Conservation (phyloP, 1,140 invertebrate genomes). For the Penaeus indicus region DNA sequence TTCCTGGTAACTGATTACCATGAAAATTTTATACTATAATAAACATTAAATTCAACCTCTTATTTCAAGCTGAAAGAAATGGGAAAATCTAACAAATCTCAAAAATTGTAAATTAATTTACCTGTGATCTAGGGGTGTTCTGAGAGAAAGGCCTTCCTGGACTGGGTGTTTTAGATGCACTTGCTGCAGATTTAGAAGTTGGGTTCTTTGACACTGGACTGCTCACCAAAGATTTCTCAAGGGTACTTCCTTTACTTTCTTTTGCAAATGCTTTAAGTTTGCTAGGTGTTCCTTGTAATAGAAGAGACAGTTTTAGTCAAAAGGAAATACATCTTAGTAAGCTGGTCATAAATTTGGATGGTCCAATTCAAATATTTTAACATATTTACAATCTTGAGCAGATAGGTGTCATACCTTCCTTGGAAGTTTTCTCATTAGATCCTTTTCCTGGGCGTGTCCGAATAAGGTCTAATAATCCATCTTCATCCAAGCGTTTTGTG, state of each 20-base stretch:
- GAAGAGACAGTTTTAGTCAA: background rate
- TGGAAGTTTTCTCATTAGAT: conserved; percentile 1
- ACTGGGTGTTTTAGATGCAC: conserved; percentile 25
- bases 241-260: background rate
- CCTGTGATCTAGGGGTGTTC: background rate
- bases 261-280: conserved; percentile 32
- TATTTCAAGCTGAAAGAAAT: background rate
- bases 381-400: too few relatives aligned
- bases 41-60: too few relatives aligned
- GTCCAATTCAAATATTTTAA: background rate
- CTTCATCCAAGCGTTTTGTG: conserved; percentile 83
- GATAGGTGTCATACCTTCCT: background rate
- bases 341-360: conserved; percentile 6
- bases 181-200: background rate
- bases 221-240: background rate
- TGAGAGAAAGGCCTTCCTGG: background rate
- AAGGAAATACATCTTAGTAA: background rate
- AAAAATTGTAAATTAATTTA: background rate
- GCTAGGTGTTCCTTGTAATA: background rate
- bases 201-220: background rate
- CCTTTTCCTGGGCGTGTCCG: conserved; percentile 71
- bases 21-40: too few relatives aligned
- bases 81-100: background rate
- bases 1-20: too few relatives aligned
- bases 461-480: conserved; percentile 87